A percentile compares a stretch with the other conserved stretches of the same genome.
Conservation (phyloP, 2,113 vertebrate species). For the Argyrosomus japonicus region DNA sequence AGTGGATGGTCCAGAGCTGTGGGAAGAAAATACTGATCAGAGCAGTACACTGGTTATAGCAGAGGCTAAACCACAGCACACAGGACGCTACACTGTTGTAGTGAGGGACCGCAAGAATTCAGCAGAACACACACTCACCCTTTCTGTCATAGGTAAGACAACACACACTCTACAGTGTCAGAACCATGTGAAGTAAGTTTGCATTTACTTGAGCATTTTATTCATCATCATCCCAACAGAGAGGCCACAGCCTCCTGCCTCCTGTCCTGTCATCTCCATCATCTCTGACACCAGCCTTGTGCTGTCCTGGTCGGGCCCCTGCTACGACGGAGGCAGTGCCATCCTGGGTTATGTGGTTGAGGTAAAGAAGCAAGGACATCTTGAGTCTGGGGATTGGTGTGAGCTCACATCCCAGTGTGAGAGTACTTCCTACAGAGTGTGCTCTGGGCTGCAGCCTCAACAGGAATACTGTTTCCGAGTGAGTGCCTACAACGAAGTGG, state of each 20-base stretch:
- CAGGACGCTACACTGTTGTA: constrained; percentile 81
- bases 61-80: constrained; percentile 72
- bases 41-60: constrained; percentile 80
- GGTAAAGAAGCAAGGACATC: constrained; percentile 54
- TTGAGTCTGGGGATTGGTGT: constrained; percentile 66
- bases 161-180: not conserved
- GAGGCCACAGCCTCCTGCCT: constrained; percentile 82
- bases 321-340: constrained; percentile 86
- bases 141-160: constrained; percentile 83
- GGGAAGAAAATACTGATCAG: constrained; percentile 70
- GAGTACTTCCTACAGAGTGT: constrained; percentile 83
- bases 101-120: constrained; percentile 78
- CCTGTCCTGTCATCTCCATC: constrained; percentile 77
- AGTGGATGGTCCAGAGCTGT: constrained; percentile 72
- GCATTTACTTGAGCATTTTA: not conserved
- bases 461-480: constrained; percentile 83
- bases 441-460: constrained; percentile 71
- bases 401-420: constrained; percentile 76
- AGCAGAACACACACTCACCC: constrained; percentile 78
- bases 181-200: not conserved
- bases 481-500: constrained; percentile 81
- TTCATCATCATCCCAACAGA: constrained; percentile 69
- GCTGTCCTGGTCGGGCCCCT: constrained; percentile 87
- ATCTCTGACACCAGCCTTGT: constrained; percentile 73
- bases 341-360: constrained; percentile 84